phyloP scores from a whole-genome alignment of 2,888 invertebrate species.

The Apodemia duryi region DNA sequence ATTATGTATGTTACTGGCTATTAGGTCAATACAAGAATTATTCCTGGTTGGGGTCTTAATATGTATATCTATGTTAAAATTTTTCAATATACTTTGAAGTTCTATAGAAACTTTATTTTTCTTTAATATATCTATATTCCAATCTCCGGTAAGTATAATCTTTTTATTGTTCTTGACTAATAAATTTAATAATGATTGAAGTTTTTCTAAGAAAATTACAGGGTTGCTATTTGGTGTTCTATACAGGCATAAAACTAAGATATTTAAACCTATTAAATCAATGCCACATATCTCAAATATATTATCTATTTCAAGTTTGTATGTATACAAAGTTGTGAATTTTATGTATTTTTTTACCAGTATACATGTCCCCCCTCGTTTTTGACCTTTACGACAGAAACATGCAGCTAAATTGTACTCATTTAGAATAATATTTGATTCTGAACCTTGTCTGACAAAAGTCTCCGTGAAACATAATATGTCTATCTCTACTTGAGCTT shows the following conservation, averaged over 20 bases:
- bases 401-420: not conserved
- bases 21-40: not conserved
- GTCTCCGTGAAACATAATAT: conserved; percentile 1
- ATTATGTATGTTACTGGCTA: not conserved
- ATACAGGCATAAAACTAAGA: not conserved
- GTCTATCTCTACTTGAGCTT: not conserved
- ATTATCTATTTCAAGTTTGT: not conserved
- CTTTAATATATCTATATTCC: not conserved
- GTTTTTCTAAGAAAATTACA: not conserved
- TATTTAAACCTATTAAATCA: not conserved
- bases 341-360: not conserved
- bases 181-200: not conserved
- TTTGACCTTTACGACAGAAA: not conserved
- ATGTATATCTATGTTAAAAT: conserved; percentile 1
- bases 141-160: not conserved
- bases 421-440: not conserved
- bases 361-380: not conserved
- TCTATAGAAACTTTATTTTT: not conserved
- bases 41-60: not conserved
- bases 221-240: not conserved
- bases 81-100: conserved; percentile 4
- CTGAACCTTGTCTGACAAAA: not conserved
- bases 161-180: not conserved
- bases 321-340: not conserved
- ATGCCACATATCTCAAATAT: not conserved